A percentile compares a stretch with the other conserved stretches of the same genome.
Evolutionary conservation across 2,113 vertebrate species (phyloP).

Genomic region (Tinamus guttatus): DNA sequence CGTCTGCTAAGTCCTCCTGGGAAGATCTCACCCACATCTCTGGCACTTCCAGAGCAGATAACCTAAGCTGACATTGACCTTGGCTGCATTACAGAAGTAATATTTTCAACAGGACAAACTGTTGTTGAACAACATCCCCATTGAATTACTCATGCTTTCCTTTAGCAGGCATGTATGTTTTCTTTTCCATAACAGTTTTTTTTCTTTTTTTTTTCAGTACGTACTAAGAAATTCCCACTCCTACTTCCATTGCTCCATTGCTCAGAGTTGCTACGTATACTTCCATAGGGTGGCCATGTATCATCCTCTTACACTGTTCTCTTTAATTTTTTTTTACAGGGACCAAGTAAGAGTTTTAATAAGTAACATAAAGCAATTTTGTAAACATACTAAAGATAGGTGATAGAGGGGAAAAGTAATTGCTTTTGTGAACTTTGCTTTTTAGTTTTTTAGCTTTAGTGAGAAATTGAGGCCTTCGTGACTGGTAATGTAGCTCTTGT

Average conservation of each 20-base stretch:
- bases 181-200: conserved; percentile 42
- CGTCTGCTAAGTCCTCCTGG: neutral
- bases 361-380: neutral
- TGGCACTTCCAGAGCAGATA: conserved; percentile 48
- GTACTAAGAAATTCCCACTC: neutral
- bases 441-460: neutral
- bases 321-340: fast-evolving
- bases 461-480: neutral
- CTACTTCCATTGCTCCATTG: neutral
- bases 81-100: conserved; percentile 61
- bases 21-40: neutral
- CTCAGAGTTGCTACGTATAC: neutral
- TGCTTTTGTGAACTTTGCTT: neutral
- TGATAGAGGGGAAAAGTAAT: neutral
- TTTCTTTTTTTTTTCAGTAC: neutral
- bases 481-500: neutral
- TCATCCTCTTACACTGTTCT: neutral
- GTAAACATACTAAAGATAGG: neutral
- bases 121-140: conserved; percentile 44
- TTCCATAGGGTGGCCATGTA: neutral
- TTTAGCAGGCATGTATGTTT: conserved; percentile 37
- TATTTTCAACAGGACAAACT: conserved; percentile 65
- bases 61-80: conserved; percentile 53
- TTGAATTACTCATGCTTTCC: conserved; percentile 57
- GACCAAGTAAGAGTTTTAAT: neutral